Base-by-base conservation (phyloP, 2,888 invertebrate genomes). In the Athalia rosae region DNA sequence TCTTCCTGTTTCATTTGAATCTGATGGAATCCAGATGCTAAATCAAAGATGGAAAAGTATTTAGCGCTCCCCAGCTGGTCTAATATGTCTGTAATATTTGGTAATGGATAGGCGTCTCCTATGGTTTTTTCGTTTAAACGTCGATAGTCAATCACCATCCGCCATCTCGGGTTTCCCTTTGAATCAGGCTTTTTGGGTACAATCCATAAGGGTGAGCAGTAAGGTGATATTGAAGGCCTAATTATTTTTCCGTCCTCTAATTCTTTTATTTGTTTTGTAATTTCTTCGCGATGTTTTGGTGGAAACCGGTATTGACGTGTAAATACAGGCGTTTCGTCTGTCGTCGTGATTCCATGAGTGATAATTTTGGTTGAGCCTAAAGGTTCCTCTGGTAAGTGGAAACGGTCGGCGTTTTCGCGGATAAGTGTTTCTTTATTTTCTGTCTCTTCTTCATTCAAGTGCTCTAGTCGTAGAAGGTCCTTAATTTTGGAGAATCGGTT, bases 141-240 rank as follows among this genome's bases (percentile, higher is more conserved):
- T 3, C 85, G 78, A 43, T 78, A 87, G 64, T 86, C 86, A 6
- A 83, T 80, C n/a, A 85, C 84, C 3, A 86, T 76, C 8, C 85
- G 69, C 59, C 76, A 82, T 48, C 79, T 80, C 4, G 78, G 79
- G 59, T 77, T 78, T 9, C 81, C 82, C 3, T 69, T 59, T 0
- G 77, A 78, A 77, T 87, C 81, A 0, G 13, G 82, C 77, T 86
- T 86, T 78, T 88, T 90, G 28, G 28, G 28, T 28, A 28, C 28
- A 28, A 28, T 28, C 28, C 28, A 28, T 28, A 28, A 28, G 28
- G 88, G 89, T 0, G 84, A 80, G 11, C 83, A 80, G 82, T 84
- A 89, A 0, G 87, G 86, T 11, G 82, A 83, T 4, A 69, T 78
- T 0, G 83, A 84, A 6, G 77, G 80, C 64, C 73, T 67, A 11